A percentile compares a stretch with the other conserved stretches of the same genome.
These are phyloP conservation scores for Caenorhabditis tropicalis DNA, from an alignment of 1,140 invertebrate species.

Conservation along the genomic window DNA sequence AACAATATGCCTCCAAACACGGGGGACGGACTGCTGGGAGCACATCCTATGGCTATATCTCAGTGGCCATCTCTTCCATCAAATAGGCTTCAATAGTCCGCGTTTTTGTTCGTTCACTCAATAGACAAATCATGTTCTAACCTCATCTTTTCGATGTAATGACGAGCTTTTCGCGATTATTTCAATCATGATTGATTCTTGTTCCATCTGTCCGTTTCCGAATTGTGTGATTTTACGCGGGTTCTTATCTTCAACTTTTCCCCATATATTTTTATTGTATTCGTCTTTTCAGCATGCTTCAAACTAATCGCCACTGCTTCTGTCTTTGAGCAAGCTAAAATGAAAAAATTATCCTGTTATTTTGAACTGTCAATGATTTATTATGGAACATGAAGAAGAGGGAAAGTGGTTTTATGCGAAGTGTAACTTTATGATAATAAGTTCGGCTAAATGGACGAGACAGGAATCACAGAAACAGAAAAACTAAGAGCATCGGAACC, in stretches of 20 bases:
- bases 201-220: neutral
- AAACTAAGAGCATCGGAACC: neutral
- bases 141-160: neutral
- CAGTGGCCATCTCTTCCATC: neutral
- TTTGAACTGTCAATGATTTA: neutral
- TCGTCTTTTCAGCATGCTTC: conserved; percentile 10
- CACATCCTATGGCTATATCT: neutral
- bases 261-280: neutral
- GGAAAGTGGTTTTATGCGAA: neutral
- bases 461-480: neutral
- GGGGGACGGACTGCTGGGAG: neutral
- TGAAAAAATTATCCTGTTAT: neutral
- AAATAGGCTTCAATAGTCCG: conserved; percentile 13
- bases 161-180: neutral
- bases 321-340: neutral
- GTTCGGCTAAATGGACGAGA: neutral
- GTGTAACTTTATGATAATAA: too few species aligned
- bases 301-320: neutral
- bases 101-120: neutral
- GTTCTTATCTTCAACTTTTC: neutral
- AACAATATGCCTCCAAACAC: neutral
- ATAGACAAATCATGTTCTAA: conserved; percentile 34
- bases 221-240: conserved; percentile 9
- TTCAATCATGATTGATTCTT: neutral
- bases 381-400: neutral